Evolutionary conservation across 2,797 vertebrate genomes (phyloP).

Genomic region (Tiaroga cobitis): DNA sequence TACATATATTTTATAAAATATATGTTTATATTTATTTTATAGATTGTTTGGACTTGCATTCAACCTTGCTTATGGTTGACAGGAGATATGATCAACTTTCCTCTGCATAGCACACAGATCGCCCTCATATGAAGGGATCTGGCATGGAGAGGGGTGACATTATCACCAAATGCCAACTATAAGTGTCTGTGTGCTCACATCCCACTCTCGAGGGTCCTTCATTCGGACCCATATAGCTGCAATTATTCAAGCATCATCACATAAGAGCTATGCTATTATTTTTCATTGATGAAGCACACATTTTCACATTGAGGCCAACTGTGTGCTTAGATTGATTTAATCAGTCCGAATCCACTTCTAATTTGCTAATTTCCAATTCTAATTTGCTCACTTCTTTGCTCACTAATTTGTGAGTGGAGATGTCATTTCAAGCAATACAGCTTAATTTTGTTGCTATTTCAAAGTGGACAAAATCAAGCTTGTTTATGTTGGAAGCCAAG

Average conservation of each 20-base stretch:
- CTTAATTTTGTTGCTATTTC: background rate
- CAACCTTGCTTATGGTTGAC: background rate
- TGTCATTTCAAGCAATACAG: slow-evolving; percentile 4
- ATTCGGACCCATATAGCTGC: background rate
- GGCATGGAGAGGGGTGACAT: background rate
- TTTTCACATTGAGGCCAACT: slow-evolving; percentile 8
- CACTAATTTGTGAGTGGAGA: background rate
- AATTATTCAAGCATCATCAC: slow-evolving; percentile 6
- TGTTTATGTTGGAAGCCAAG: background rate
- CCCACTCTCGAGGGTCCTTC: background rate
- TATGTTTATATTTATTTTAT: background rate
- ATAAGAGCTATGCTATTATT: background rate
- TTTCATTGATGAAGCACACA: slow-evolving; percentile 3
- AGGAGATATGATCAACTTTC: background rate
- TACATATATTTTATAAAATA: background rate
- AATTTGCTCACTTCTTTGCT: background rate
- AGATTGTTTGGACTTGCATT: background rate
- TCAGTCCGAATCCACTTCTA: slow-evolving; percentile 14
- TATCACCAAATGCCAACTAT: slow-evolving; percentile 7
- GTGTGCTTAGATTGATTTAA: background rate
- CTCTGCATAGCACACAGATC: background rate
- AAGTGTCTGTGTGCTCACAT: background rate
- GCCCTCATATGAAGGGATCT: background rate
- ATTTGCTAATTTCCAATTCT: background rate
- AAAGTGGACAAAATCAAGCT: slow-evolving; percentile 1